Percentiles rank a stretch among this genome's conserved stretches.
phyloP scores from a whole-genome alignment of 37 sponge, comb jelly and placozoan genomes.

The Tethya wilhelma region DNA sequence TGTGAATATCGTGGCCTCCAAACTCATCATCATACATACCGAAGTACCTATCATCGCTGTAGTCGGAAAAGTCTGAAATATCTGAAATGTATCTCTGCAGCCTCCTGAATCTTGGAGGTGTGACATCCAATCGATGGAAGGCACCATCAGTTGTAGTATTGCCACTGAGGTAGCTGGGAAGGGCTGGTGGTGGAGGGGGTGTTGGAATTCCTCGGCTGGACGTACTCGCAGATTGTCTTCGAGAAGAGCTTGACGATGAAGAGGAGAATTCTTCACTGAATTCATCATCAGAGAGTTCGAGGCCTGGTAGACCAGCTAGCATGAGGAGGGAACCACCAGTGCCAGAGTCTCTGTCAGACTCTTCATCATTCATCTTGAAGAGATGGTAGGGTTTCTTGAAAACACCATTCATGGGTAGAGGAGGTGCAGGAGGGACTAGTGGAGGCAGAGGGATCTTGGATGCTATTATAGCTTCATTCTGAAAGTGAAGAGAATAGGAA shows the following conservation, averaged over 20 bases:
- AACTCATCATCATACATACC: neutral
- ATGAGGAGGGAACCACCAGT: neutral
- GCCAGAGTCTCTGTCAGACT: constrained; percentile 39
- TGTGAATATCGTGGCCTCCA: neutral
- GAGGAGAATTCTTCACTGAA: constrained; percentile 36
- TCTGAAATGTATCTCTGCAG: no score
- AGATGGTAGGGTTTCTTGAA: neutral
- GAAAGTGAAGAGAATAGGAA: no score
- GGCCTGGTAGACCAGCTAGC: neutral
- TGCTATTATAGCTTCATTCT: no score
- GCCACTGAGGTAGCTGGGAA: neutral
- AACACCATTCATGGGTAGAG: neutral
- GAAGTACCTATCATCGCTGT: neutral
- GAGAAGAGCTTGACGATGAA: neutral
- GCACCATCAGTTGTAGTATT: no score
- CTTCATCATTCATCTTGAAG: neutral
- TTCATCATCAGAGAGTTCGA: constrained; percentile 9
- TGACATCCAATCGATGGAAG: no score
- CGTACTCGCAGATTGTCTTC: neutral
- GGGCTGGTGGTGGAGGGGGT: constrained; percentile 42
- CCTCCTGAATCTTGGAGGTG: no score
- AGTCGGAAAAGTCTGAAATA: neutral
- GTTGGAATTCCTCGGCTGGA: neutral
- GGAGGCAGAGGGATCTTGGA: neutral
- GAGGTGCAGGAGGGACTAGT: constrained; percentile 17